phyloP scores from a whole-genome alignment of 2,113 vertebrate genomes.

The Antechinus stuartii region DNA sequence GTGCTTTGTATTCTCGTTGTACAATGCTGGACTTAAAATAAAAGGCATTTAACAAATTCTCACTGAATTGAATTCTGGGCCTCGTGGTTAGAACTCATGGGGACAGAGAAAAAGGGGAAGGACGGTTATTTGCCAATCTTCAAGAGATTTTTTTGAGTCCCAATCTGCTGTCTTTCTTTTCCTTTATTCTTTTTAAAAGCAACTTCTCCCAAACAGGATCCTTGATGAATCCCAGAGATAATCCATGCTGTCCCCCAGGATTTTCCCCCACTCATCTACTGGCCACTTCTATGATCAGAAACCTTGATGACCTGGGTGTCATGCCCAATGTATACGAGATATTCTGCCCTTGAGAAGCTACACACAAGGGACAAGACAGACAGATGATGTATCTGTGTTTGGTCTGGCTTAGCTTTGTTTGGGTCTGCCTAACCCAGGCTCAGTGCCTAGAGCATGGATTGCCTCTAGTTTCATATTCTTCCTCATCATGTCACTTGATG shows the following conservation, averaged over 20 bases:
- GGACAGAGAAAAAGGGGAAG: neutral
- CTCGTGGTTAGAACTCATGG: neutral
- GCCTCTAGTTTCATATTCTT: neutral
- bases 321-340: slow-evolving; percentile 12
- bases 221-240: slow-evolving; percentile 1
- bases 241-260: neutral
- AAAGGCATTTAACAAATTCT: neutral
- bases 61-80: neutral
- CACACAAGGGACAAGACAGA: slow-evolving; percentile 19
- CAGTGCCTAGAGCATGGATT: neutral
- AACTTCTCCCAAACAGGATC: neutral
- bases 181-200: neutral
- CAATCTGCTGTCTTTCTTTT: neutral
- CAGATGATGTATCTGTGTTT: slow-evolving; percentile 63
- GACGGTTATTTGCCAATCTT: neutral
- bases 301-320: slow-evolving; percentile 31
- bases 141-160: neutral
- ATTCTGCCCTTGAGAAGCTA: slow-evolving; percentile 58
- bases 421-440: slow-evolving; percentile 46
- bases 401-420: slow-evolving; percentile 77
- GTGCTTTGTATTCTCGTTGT: neutral
- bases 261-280: neutral
- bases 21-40: neutral
- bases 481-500: neutral
- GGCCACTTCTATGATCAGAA: slow-evolving; percentile 15